Conservation (phyloP, 2,888 invertebrate genomes). For the Diarsia mendica region DNA sequence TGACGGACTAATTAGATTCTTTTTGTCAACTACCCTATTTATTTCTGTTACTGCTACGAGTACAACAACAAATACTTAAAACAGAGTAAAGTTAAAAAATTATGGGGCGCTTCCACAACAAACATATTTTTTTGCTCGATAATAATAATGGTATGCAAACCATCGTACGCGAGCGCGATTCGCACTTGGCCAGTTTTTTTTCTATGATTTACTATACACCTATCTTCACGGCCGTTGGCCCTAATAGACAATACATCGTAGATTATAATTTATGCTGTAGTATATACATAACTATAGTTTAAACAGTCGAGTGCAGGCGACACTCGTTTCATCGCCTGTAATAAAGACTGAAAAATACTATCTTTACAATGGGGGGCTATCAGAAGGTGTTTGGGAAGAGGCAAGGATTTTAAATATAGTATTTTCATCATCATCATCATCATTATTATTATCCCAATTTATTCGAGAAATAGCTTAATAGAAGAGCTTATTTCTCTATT, state of each 20-base stretch:
- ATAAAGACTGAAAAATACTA: not conserved
- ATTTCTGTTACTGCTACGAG: too few species aligned
- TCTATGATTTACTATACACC: conserved; percentile 8
- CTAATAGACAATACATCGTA: conserved; percentile 1
- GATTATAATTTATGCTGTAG: too few species aligned
- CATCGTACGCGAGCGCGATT: too few species aligned
- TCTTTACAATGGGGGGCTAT: conserved; percentile 12
- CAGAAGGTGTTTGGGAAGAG: conserved; percentile 31
- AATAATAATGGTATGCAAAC: too few species aligned
- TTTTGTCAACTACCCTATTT: too few species aligned
- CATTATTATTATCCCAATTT: not conserved
- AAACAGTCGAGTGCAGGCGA: conserved; percentile 5
- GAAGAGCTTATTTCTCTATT: not conserved
- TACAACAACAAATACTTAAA: too few species aligned
- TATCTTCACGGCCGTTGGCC: conserved; percentile 39
- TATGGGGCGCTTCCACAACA: too few species aligned
- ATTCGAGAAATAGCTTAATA: not conserved
- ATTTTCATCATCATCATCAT: not conserved
- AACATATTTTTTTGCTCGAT: too few species aligned
- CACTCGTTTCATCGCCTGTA: not conserved
- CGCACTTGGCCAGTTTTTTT: not conserved
- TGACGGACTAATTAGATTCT: too few species aligned
- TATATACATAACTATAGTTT: not conserved
- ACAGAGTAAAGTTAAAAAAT: too few species aligned
- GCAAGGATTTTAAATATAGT: conserved; percentile 24